Base-by-base conservation (phyloP, 2,113 vertebrate genomes). In the Syngnathus typhle region DNA sequence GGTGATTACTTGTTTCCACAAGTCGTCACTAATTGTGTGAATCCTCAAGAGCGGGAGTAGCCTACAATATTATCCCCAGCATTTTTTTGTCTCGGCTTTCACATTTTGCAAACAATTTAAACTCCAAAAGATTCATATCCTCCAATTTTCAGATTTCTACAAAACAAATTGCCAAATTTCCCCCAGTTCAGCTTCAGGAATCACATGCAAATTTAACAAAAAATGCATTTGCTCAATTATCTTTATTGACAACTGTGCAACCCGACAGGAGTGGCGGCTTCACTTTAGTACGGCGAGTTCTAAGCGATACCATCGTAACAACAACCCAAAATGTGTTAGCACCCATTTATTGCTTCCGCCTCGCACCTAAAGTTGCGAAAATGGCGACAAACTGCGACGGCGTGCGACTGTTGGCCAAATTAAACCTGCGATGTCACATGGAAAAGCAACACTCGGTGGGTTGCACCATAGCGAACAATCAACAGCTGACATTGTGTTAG, bases 401-500 rank as follows among this genome's bases (percentile, higher is more conserved):
- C 85, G 89, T 90, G 90, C 90, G 88, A 91, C 90, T 87, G 89
- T 76, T 80, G 88, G 87, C 88, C 89, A 89, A 88, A 91, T 89
- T 84, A 90, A 91, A 91, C 85, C 84, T 84, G 86, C 88, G 79
- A 87, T 85, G 85, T 89, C 88, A 89, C 69, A 78, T 86, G 85
- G 86, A 84, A 86, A 43, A 73, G 84, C 82, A 75, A 78, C 84
- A 68, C 86, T 71, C 85, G 88, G 68, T 78, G 83, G 81, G 74
- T 81, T 83, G 81, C 27, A 27, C 13, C 55, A 3, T 32, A 23
- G 23, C 55, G 12, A 7, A 36, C 55, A 56, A 27, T 56, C 55
- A 56, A 56, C 47, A 19, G 27, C 13, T 78, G 78, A 51, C 4
- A 4, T 9, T 37, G 18, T 59, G 56, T 59, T 59, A 59, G 56